phyloP scores from a whole-genome alignment of 2,888 invertebrate genomes.

The Eupithecia abbreviata region DNA sequence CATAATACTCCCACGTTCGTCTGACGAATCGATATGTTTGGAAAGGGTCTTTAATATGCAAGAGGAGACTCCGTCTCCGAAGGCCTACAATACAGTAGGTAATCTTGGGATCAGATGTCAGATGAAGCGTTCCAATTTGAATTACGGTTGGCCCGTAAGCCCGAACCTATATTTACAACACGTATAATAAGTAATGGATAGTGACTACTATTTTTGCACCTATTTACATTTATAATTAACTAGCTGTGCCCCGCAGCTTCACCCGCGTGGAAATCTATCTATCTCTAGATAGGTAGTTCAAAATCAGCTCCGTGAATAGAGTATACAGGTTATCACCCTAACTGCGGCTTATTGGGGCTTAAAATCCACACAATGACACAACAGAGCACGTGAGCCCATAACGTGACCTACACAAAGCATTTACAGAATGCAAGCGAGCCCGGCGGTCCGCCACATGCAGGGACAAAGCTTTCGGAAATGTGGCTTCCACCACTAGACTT shows the following conservation, averaged over 20 bases:
- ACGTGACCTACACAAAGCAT: conserved; percentile 65
- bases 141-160: conserved; percentile 34
- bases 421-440: conserved; percentile 64
- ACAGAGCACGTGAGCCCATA: conserved; percentile 55
- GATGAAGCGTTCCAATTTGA: conserved; percentile 48
- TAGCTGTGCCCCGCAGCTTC: too few relatives aligned
- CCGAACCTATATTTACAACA: background rate
- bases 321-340: conserved; percentile 33
- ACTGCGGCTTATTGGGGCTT: conserved; percentile 47
- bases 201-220: background rate
- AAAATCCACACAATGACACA: conserved; percentile 48
- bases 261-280: too few relatives aligned
- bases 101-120: conserved; percentile 48
- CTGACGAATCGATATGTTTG: conserved; percentile 41
- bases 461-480: conserved; percentile 62
- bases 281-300: background rate
- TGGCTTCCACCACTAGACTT: conserved; percentile 43
- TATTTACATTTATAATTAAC: background rate
- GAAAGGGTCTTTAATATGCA: conserved; percentile 41
- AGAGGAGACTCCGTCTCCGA: conserved; percentile 35
- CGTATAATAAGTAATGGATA: background rate
- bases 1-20: conserved; percentile 28
- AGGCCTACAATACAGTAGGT: conserved; percentile 14
- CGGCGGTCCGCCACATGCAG: conserved; percentile 59
- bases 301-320: background rate